phyloP scores from a whole-genome alignment of 2,113 vertebrate species.

The Colossoma macropomum region DNA sequence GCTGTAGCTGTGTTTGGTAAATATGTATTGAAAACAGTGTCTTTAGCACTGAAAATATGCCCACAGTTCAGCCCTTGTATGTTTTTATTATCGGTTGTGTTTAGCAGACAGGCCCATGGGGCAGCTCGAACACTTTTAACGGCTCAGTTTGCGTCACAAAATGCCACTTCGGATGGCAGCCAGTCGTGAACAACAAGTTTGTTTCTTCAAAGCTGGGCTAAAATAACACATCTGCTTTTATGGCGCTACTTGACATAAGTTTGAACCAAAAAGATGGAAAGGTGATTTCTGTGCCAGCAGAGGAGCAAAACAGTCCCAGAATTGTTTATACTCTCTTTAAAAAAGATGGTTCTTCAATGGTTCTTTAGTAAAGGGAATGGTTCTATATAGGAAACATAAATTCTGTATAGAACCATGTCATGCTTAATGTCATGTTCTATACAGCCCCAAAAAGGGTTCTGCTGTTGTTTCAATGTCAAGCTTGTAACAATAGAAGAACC shows the following conservation, averaged over 20 bases:
- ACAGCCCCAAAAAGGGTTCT: no score
- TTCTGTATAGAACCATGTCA: no score
- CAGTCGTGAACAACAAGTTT: neutral
- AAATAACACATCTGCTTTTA: slow-evolving; percentile 18
- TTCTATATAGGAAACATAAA: no score
- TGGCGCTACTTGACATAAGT: neutral
- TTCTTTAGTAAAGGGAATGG: no score
- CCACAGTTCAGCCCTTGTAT: neutral
- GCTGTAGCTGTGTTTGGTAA: neutral
- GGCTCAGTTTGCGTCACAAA: neutral
- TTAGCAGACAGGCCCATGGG: neutral
- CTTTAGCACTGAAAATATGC: neutral
- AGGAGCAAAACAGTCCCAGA: neutral
- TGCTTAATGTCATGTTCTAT: no score
- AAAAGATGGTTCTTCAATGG: no score
- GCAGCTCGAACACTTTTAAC: neutral
- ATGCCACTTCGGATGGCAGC: neutral
- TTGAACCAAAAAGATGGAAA: neutral
- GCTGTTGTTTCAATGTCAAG: no score
- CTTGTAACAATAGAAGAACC: no score
- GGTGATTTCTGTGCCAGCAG: neutral
- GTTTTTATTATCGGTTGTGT: neutral
- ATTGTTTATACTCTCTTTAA: no score
- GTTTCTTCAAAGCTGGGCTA: neutral
- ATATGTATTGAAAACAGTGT: neutral